A percentile compares a stretch with the other conserved stretches of the same genome.
phyloP scores from a whole-genome alignment of 2,888 invertebrate genomes.

The Meloe dianella region DNA sequence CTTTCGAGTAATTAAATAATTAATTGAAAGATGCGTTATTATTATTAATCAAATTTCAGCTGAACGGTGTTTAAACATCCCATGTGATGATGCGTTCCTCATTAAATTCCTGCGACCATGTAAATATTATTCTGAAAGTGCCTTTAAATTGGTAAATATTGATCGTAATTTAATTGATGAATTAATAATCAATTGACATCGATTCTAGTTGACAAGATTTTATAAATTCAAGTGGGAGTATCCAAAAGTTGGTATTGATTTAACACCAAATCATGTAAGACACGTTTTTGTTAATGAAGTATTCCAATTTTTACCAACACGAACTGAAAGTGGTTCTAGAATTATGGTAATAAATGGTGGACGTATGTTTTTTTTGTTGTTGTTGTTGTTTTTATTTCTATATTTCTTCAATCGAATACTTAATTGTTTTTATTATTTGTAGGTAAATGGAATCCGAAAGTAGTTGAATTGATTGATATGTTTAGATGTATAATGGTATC shows the following conservation, averaged over 20 bases:
- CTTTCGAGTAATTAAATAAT: too few relatives aligned
- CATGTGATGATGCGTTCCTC: slow-evolving; percentile 75
- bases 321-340: slow-evolving; percentile 72
- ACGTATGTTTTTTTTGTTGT: slow-evolving; percentile 62
- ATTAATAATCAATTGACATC: not conserved
- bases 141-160: slow-evolving; percentile 71
- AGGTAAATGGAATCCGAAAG: slow-evolving; percentile 79
- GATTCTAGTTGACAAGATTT: slow-evolving; percentile 71
- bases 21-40: too few relatives aligned
- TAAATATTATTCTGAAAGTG: slow-evolving; percentile 84
- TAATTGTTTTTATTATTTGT: slow-evolving; percentile 37
- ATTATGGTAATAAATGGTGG: slow-evolving; percentile 74
- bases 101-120: slow-evolving; percentile 83
- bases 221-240: slow-evolving; percentile 73
- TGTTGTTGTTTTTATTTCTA: too few relatives aligned
- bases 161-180: not conserved
- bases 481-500: slow-evolving; percentile 74
- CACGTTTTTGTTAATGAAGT: slow-evolving; percentile 70
- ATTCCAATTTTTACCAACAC: slow-evolving; percentile 71
- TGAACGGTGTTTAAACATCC: slow-evolving; percentile 68
- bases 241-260: slow-evolving; percentile 66
- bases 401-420: not conserved
- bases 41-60: slow-evolving; percentile 59
- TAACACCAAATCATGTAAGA: slow-evolving; percentile 69
- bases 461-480: slow-evolving; percentile 69